Evolutionary conservation across 2,113 vertebrate genomes (phyloP), one percentile per base, ranked within the genome.

Genomic region (Colinus virginianus): DNA sequence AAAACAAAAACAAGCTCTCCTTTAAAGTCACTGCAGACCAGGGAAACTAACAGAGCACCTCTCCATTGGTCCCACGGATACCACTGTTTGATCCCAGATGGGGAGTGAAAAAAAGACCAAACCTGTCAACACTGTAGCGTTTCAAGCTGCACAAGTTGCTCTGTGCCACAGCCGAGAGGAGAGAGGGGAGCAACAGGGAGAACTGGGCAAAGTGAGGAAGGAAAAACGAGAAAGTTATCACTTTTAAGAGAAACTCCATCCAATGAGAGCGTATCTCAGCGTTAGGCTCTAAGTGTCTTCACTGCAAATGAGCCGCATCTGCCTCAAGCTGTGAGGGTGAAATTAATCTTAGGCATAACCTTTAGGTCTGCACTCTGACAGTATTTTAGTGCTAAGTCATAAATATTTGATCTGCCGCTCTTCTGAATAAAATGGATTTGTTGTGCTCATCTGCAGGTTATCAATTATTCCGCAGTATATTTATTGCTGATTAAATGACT

Each of bases 391-490:
- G 71, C 82, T 77, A 42, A 64, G 48, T 61, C 19, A 71, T 83
- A 96, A 94, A 95, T 94, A 90, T 68, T 43, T 66, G 84, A 90
- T 86, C 87, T 53, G 56, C 32, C 81, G 87, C 64, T 81, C 93
- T 78, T 77, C 61, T 23, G 77, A 88, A 45, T 16, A 34, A 28
- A 79, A 83, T 53, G 71, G 64, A 61, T 70, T 93, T 83, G 84
- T 46, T 87, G 78, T 92, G 91, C 48, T 88, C 66, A 12, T 88
- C 91, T 64, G 87, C 82, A 74, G 28, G 51, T 69, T 87, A 93
- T 87, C 87, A 91, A 45, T 93, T 94, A 91, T 72, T 53, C 69
- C 69, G 2, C 62, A 66, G 62, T 40, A 53, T 75, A 45, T 86
- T 93, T 87, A 64, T 58, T 76, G 56, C 76, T 94, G 85, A 56